A percentile compares a stretch with the other conserved stretches of the same genome.
phyloP scores from a whole-genome alignment of 2,113 vertebrate species.

The Geococcyx californianus region DNA sequence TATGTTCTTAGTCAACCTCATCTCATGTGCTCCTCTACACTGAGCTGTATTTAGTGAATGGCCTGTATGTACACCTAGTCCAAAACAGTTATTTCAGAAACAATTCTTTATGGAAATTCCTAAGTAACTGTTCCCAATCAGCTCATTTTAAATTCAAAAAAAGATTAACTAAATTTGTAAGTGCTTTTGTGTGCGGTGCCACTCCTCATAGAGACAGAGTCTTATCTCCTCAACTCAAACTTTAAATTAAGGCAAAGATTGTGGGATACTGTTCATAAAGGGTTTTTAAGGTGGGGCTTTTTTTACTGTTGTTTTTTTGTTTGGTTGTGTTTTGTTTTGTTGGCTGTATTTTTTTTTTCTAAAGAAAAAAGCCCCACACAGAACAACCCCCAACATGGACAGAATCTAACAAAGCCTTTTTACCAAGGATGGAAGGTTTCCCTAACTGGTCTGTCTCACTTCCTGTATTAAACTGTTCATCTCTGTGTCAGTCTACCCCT shows the following conservation, averaged over 20 bases:
- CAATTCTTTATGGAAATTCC: not conserved
- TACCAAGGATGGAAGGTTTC: not conserved
- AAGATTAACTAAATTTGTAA: not conserved
- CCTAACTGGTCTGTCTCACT: not conserved
- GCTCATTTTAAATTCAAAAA: not conserved
- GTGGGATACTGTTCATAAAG: not conserved
- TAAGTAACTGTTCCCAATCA: not conserved
- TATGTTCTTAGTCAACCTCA: not conserved
- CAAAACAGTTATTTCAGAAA: not conserved
- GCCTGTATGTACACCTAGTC: not conserved
- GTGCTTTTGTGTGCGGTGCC: not conserved
- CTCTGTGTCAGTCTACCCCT: not conserved
- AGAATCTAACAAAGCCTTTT: not conserved
- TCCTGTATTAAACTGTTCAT: not conserved
- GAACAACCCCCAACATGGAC: not conserved
- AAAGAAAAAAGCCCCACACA: not conserved
- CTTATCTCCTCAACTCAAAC: conserved; percentile 44
- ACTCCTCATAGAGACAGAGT: not conserved
- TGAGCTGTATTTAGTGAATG: not conserved
- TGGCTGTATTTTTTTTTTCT: not conserved
- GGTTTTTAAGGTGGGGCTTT: fast-evolving
- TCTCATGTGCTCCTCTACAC: not conserved
- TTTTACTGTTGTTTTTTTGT: not conserved
- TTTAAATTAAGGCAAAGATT: not conserved
- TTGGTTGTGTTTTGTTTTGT: not conserved